Base-by-base conservation (phyloP, 2,113 vertebrate genomes). In the Melanerpes aurifrons region DNA sequence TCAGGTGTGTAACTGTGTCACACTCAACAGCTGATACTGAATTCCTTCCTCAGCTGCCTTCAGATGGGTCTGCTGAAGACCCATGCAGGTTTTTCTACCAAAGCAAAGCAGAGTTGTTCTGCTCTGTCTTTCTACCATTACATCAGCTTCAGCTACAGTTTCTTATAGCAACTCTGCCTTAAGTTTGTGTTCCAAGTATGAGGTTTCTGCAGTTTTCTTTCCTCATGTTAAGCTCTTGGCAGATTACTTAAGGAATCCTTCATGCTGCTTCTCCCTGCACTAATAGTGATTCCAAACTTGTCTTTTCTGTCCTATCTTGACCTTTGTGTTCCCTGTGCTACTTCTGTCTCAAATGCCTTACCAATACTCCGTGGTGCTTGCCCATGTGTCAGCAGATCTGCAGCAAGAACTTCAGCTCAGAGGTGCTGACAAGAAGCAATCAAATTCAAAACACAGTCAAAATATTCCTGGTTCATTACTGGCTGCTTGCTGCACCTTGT, bases 391-490 rank as follows among this genome's bases (percentile, higher is more conserved):
- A 63, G 64, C 64, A 62, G 69, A 67, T 70, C 61, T 70, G 11
- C n/a, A 82, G 82, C 43, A 54, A 74, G 82, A 87, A 31, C 79
- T 80, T 7, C 7, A 64, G 72, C 66, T 87, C 61, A 47, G 64
- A 87, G 75, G 82, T 91, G 78, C 84, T 89, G 89, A 78, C 63
- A 73, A 53, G 53, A 89, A 57, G 50, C 50, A 62, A 28, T 93
- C 58, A 47, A 35, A 73, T 87, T 62, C 63, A 66, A 90, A 94
- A 86, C 54, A 90, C 10, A 28, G 89, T 71, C 79, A 83, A 95
- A 94, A 89, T 82, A 92, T 32, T 93, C 67, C 50, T 76, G 24
- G 28, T 89, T 95, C 64, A n/a, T 82, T 50, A 5, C 81, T 79
- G 77, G 29, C 31, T 86, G 85, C 84, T 95, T 16, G 0, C 22